Percentiles rank a stretch among this genome's conserved stretches.
Conservation (phyloP, 2,113 vertebrate species). For the Sphyrna mokarran region DNA sequence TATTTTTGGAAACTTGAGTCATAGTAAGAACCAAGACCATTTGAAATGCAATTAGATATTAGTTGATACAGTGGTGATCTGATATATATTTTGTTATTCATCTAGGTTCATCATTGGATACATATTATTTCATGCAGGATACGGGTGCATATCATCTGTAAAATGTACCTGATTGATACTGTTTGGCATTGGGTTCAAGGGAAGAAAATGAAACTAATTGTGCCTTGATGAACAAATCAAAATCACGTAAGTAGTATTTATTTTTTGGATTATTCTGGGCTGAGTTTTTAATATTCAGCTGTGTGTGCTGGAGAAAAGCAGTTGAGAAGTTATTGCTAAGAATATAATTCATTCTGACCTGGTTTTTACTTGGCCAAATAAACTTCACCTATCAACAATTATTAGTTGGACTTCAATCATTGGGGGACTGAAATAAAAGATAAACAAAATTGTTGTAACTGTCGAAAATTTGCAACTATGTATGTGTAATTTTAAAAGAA, state of each 20-base stretch:
- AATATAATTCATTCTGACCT: neutral
- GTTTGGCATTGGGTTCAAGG: neutral
- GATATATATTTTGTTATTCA: neutral
- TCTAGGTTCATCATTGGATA: neutral
- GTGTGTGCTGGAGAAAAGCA: neutral
- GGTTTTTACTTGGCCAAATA: neutral
- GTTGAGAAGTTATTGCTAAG: neutral
- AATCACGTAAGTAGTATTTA: neutral
- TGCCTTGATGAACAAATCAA: neutral
- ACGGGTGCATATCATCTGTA: neutral
- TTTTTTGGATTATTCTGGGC: neutral
- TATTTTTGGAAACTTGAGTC: neutral
- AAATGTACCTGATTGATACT: neutral
- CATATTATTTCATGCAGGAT: neutral
- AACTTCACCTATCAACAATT: neutral
- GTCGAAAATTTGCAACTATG: neutral
- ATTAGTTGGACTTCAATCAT: neutral
- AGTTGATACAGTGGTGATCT: neutral
- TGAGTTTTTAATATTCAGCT: neutral
- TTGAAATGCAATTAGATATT: neutral
- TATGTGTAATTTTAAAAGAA: neutral
- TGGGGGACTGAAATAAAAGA: neutral
- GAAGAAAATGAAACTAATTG: slow-evolving; percentile 5
- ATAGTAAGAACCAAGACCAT: neutral
- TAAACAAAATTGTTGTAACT: neutral